phyloP scores from a whole-genome alignment of 1,140 invertebrate species.

The Anthonomus grandis region DNA sequence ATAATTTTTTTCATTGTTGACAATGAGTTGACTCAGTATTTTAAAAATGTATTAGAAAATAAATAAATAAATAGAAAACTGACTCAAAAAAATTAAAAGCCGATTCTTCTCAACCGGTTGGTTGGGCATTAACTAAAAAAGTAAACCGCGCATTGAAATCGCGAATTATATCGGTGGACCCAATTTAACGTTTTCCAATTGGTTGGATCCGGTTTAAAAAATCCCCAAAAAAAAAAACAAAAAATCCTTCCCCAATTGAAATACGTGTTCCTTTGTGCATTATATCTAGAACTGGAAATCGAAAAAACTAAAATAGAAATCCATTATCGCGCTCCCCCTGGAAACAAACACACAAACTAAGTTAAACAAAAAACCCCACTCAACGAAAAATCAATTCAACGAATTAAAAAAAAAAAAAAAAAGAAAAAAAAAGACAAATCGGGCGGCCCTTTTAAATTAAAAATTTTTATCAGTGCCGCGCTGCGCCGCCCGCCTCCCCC shows the following conservation, averaged over 20 bases:
- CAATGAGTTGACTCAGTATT: too few species aligned
- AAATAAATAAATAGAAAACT: too few species aligned
- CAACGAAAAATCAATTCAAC: conserved; percentile 14
- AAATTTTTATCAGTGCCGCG: conserved; percentile 16
- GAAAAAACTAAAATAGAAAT: conserved; percentile 20
- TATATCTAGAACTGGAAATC: conserved; percentile 14
- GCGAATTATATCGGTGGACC: too few species aligned
- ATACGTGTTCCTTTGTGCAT: conserved; percentile 9
- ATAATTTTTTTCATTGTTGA: too few species aligned
- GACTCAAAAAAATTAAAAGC: too few species aligned
- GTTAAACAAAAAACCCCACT: conserved; percentile 22
- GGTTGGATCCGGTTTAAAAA: too few species aligned
- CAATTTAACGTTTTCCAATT: too few species aligned
- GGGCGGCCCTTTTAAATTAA: conserved; percentile 20
- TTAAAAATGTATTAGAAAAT: too few species aligned
- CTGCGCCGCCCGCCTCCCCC: not conserved
- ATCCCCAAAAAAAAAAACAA: too few species aligned
- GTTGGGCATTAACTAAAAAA: too few species aligned
- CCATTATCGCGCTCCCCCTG: conserved; percentile 19
- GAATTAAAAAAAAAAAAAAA: conserved; percentile 1
- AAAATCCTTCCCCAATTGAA: not conserved
- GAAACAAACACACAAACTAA: conserved; percentile 22
- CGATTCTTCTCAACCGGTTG: too few species aligned
- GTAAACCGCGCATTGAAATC: too few species aligned
- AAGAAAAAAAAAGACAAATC: conserved; percentile 3